Conservation (phyloP, 2,797 vertebrate species). For the Catamblyrhynchus diadema region DNA sequence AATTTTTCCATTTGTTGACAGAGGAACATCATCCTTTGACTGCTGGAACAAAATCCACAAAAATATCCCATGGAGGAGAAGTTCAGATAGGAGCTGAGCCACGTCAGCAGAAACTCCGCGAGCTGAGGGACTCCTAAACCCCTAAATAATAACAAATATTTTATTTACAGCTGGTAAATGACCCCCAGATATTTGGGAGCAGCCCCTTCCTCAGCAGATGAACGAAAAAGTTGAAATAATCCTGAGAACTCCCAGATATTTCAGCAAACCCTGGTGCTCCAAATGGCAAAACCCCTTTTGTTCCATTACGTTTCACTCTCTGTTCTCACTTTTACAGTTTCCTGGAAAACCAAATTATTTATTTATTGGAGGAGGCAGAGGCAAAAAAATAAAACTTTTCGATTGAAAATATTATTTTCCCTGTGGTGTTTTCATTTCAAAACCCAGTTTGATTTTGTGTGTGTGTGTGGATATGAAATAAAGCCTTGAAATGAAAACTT, state of each 20-base stretch:
- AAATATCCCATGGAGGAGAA: not conserved
- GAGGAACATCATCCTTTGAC: not conserved
- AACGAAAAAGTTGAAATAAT: not conserved
- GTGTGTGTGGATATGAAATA: not conserved
- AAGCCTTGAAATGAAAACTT: not conserved
- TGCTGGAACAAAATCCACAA: not conserved
- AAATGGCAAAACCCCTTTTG: not conserved
- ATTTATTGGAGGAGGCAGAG: not conserved
- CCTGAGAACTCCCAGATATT: not conserved
- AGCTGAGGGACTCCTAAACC: not conserved
- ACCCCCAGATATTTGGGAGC: not conserved
- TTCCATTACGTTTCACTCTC: not conserved
- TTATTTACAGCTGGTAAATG: not conserved
- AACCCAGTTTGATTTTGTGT: not conserved
- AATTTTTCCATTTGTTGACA: not conserved
- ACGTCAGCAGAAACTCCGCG: not conserved
- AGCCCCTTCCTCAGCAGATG: not conserved
- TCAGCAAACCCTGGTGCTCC: not conserved
- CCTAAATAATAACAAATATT: not conserved
- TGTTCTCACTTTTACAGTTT: not conserved
- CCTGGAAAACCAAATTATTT: constrained; percentile 10
- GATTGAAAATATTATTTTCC: not conserved
- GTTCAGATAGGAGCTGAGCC: not conserved
- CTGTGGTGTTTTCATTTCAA: not conserved
- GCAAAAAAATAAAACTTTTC: not conserved